Base-by-base conservation (phyloP, 2,797 vertebrate genomes). In the Arremon brunneinucha region DNA sequence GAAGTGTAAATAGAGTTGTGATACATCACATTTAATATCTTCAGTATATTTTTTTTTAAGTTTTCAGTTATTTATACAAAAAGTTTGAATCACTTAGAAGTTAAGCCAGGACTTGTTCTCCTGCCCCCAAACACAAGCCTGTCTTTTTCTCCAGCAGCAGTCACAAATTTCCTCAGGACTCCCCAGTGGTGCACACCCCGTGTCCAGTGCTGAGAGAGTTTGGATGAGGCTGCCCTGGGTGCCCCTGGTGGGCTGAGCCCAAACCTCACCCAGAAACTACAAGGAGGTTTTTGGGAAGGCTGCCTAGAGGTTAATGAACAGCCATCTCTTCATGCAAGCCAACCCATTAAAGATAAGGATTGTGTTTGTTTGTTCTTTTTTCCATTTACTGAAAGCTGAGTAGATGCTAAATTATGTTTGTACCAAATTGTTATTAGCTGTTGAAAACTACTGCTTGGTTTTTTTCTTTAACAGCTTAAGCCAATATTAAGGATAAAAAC, bases 211-310 rank as follows among this genome's bases (percentile, higher is more conserved):
- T 6, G 19, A 21, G 30, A 32, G 53, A 0, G 2, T 8, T 52
- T 46, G 37, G n/a, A 6, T 13, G 14, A 4, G 1, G 28, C 57
- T 71, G 49, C 39, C 30, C 11, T 28, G 32, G 49, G 8, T 32
- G 55, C 30, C 49, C 17, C 16, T 3, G 41, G 6, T 4, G 39
- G 24, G 47, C 3, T 16, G 23, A 74, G 46, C 3, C 22, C 52
- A 35, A 41, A 16, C 3, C 27, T 43, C 8, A 14, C 14, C 28
- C 20, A 55, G 30, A 21, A 16, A 39, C 14, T 47, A 8, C 70
- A 37, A 2, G 0, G 0, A 65, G 14, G 4, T 4, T 34, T 30
- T 12, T 22, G 9, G 30, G 46, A 57, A 65, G 24, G 12, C 35
- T 47, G 8, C 35, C 35, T 46, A 10, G 18, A 68, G 27, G 24